Conservation (phyloP, 1,140 invertebrate genomes). For the Bombus balteatus region DNA sequence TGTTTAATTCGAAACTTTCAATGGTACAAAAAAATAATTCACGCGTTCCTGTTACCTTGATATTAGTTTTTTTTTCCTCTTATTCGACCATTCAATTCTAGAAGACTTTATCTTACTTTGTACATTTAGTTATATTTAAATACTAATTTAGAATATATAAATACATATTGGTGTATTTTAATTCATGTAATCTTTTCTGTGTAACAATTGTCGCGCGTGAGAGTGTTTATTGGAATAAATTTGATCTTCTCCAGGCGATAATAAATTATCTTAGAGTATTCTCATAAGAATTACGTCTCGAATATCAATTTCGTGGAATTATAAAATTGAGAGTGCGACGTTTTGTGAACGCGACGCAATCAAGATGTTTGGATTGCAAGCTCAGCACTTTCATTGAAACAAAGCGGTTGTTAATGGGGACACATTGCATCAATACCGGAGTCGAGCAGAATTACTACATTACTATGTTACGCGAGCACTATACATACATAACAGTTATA, state of each 20-base stretch:
- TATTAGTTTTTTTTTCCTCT: too few species aligned
- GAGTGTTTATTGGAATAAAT: not conserved
- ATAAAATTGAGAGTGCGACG: not conserved
- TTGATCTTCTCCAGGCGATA: not conserved
- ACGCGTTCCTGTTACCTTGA: too few species aligned
- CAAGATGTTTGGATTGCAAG: slow-evolving; percentile 15
- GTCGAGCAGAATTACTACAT: slow-evolving; percentile 4
- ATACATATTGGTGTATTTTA: too few species aligned
- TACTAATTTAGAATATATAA: too few species aligned
- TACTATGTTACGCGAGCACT: not conserved
- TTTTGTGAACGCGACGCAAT: slow-evolving; percentile 12
- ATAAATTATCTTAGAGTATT: not conserved
- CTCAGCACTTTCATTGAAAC: slow-evolving; percentile 19
- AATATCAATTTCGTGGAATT: slow-evolving; percentile 14
- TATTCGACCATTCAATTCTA: too few species aligned
- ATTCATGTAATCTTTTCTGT: too few species aligned
- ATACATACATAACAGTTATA: not conserved
- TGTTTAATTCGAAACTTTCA: too few species aligned
- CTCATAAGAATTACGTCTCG: not conserved
- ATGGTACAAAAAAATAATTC: too few species aligned
- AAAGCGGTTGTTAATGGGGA: slow-evolving; percentile 19
- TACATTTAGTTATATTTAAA: too few species aligned
- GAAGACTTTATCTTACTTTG: too few species aligned
- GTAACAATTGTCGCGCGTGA: too few species aligned
- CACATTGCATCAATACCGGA: slow-evolving; percentile 4